These are phyloP conservation scores for Anastrepha ludens DNA, from an alignment of 1,140 invertebrate genomes.

Conservation along the genomic window DNA sequence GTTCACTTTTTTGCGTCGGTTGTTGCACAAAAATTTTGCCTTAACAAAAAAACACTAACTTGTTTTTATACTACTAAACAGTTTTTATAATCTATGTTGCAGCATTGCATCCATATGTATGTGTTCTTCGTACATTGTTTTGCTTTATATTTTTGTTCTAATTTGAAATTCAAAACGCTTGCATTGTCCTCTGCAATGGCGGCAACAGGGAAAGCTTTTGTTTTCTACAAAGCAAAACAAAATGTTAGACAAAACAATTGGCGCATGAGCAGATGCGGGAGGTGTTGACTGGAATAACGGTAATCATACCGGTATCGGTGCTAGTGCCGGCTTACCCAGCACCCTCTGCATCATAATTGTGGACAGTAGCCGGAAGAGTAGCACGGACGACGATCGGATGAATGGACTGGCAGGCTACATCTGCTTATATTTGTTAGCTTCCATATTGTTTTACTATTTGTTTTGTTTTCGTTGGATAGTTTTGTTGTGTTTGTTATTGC, in stretches of 20 bases:
- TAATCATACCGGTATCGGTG: constrained; percentile 33
- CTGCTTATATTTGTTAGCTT: constrained; percentile 46
- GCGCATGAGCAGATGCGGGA: constrained; percentile 36
- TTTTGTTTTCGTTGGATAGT: constrained; percentile 41
- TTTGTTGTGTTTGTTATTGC: constrained; percentile 48
- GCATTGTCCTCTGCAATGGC: background rate
- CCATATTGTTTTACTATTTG: constrained; percentile 46
- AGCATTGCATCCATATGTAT: too few species aligned
- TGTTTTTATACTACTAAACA: too few species aligned
- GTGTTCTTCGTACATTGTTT: background rate
- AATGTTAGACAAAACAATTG: constrained; percentile 48
- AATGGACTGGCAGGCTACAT: constrained; percentile 48
- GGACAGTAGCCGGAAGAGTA: background rate
- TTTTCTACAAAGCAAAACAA: constrained; percentile 17
- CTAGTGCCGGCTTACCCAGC: background rate
- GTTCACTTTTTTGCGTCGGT: background rate
- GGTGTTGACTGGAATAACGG: background rate
- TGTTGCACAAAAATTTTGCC: background rate
- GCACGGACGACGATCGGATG: constrained; percentile 27
- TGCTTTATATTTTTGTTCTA: constrained; percentile 21
- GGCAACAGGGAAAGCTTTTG: background rate
- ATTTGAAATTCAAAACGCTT: constrained; percentile 42
- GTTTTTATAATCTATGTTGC: too few species aligned
- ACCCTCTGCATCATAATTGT: background rate
- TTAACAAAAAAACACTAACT: too few species aligned